Conservation (phyloP, 2,113 vertebrate genomes). For the Pachypanchax playfairii region DNA sequence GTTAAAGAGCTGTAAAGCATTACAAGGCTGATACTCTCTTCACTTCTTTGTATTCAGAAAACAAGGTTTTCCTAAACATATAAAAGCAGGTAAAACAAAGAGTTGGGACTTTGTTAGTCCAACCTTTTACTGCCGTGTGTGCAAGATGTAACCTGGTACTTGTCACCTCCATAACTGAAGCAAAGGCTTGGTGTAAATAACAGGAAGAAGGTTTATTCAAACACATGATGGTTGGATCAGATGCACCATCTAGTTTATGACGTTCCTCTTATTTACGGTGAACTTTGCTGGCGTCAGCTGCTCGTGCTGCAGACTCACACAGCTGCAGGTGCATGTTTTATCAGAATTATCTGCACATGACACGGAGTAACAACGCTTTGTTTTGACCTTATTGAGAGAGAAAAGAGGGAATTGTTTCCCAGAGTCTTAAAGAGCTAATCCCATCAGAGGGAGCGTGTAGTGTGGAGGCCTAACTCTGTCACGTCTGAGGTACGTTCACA, state of each 20-base stretch:
- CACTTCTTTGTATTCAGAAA: slow-evolving; percentile 28
- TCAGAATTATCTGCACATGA: slow-evolving; percentile 47
- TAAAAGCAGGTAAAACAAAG: slow-evolving; percentile 31
- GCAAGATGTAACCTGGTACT: slow-evolving; percentile 54
- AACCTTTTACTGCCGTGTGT: slow-evolving; percentile 37
- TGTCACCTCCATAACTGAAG: slow-evolving; percentile 39
- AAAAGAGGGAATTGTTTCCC: slow-evolving; percentile 65
- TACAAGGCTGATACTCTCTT: slow-evolving; percentile 49
- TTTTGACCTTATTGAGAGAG: slow-evolving; percentile 64
- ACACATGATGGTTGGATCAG: slow-evolving; percentile 50
- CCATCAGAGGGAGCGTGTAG: slow-evolving; percentile 64
- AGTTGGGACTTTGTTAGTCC: slow-evolving; percentile 31
- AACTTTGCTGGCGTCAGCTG: slow-evolving; percentile 32
- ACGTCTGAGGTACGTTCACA: slow-evolving; percentile 61
- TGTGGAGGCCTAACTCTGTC: slow-evolving; percentile 59
- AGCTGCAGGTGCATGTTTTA: slow-evolving; percentile 39
- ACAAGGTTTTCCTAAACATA: background rate
- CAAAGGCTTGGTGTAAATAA: slow-evolving; percentile 50
- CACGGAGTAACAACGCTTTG: slow-evolving; percentile 43
- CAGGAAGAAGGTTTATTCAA: slow-evolving; percentile 30
- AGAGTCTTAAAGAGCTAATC: slow-evolving; percentile 70
- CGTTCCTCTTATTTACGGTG: slow-evolving; percentile 41
- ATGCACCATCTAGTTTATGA: slow-evolving; percentile 35
- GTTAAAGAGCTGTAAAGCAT: slow-evolving; percentile 61
- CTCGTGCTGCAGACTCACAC: slow-evolving; percentile 21